Evolutionary conservation across 2,797 vertebrate genomes (phyloP).

Genomic region (Triplophysa bombifrons): DNA sequence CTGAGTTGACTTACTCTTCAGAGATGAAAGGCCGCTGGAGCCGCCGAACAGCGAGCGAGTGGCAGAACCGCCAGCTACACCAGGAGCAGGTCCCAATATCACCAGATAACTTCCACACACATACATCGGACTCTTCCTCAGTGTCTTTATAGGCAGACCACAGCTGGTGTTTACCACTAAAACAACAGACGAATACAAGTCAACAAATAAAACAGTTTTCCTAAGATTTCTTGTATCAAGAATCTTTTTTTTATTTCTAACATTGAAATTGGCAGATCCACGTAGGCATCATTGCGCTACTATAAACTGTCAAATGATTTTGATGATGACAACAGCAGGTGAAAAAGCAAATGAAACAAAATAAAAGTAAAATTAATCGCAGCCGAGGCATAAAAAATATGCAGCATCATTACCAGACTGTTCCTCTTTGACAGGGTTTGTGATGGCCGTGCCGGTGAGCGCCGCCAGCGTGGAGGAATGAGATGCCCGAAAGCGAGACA

Average conservation of each 20-base stretch:
- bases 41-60: slow-evolving; percentile 97
- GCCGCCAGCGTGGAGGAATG: slow-evolving; percentile 96
- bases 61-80: slow-evolving; percentile 95
- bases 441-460: slow-evolving; percentile 95
- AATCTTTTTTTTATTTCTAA: too few relatives aligned
- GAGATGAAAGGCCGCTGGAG: slow-evolving; percentile 92
- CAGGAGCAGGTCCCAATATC: slow-evolving; percentile 93
- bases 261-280: too few relatives aligned
- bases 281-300: too few relatives aligned
- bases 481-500: slow-evolving; percentile 94
- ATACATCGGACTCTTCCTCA: slow-evolving; percentile 95
- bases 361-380: not conserved
- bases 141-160: slow-evolving; percentile 92
- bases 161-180: slow-evolving; percentile 95
- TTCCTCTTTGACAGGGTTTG: slow-evolving; percentile 97
- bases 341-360: not conserved
- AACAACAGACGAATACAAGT: not conserved
- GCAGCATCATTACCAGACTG: slow-evolving; percentile 86
- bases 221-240: too few relatives aligned
- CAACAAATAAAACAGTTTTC: not conserved
- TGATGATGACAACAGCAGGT: too few relatives aligned
- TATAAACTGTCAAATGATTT: too few relatives aligned
- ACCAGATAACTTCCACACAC: slow-evolving; percentile 96
- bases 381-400: not conserved
- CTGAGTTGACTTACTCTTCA: slow-evolving; percentile 85